phyloP scores from a whole-genome alignment of 2,113 vertebrate species.

The Pterocles burchelli region DNA sequence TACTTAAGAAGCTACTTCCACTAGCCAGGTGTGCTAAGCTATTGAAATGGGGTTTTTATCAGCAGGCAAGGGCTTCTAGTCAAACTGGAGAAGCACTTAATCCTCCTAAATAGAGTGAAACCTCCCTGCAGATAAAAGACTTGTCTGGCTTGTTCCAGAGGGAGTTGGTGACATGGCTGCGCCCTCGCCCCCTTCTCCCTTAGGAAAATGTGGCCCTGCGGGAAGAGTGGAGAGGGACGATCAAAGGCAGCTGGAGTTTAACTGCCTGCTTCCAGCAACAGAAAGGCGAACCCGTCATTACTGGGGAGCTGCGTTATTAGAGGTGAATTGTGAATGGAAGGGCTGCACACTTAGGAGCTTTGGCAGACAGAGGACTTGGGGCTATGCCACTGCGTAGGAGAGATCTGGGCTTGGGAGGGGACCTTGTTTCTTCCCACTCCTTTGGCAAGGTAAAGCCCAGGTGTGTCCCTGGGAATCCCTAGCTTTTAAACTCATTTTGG shows the following conservation, averaged over 20 bases:
- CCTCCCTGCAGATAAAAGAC: slow-evolving; percentile 69
- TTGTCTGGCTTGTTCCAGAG: slow-evolving; percentile 45
- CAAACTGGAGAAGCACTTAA: slow-evolving; percentile 46
- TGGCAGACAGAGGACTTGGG: slow-evolving; percentile 9
- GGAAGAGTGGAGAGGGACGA: slow-evolving; percentile 54
- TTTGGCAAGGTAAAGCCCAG: slow-evolving; percentile 42
- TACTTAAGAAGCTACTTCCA: background rate
- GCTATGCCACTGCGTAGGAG: slow-evolving; percentile 20
- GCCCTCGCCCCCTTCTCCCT: slow-evolving; percentile 56
- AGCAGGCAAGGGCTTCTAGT: slow-evolving; percentile 6
- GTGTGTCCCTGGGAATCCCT: slow-evolving; percentile 65
- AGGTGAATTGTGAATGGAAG: background rate
- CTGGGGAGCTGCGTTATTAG: background rate
- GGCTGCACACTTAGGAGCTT: background rate
- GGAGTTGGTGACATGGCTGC: slow-evolving; percentile 56
- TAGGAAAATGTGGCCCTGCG: slow-evolving; percentile 47
- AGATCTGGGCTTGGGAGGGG: slow-evolving; percentile 49
- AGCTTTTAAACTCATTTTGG: background rate
- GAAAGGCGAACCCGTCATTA: slow-evolving; percentile 2
- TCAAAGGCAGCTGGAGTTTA: slow-evolving; percentile 49
- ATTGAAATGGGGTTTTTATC: background rate
- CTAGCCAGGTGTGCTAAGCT: slow-evolving; percentile 9
- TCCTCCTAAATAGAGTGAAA: slow-evolving; percentile 49
- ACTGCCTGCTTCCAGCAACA: slow-evolving; percentile 43
- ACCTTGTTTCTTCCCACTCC: slow-evolving; percentile 56